phyloP scores from a whole-genome alignment of 2,888 invertebrate genomes.

The Acleris literana region DNA sequence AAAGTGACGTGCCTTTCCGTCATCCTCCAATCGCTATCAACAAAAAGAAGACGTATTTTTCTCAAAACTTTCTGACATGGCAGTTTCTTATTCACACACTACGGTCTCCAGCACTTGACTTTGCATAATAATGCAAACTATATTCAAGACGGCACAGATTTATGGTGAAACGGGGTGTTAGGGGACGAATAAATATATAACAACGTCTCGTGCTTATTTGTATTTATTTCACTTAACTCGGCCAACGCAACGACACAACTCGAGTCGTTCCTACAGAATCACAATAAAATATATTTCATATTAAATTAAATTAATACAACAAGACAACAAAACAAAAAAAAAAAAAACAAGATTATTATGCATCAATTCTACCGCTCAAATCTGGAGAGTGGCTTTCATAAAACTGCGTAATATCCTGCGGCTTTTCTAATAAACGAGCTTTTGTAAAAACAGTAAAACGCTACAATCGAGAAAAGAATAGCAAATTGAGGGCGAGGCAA shows the following conservation, averaged over 20 bases:
- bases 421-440: conserved; percentile 69
- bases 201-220: conserved; percentile 51
- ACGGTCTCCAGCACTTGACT: conserved; percentile 59
- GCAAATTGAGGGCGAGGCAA: conserved; percentile 72
- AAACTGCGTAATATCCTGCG: conserved; percentile 57
- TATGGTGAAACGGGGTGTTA: conserved; percentile 59
- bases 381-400: conserved; percentile 54
- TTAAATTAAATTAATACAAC: too few species aligned
- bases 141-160: conserved; percentile 69
- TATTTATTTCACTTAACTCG: conserved; percentile 44
- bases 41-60: conserved; percentile 41
- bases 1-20: conserved; percentile 7
- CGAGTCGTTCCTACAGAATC: too few species aligned
- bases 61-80: conserved; percentile 48
- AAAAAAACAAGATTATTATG: conserved; percentile 38
- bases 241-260: conserved; percentile 21
- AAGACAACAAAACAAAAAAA: not conserved
- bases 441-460: conserved; percentile 73
- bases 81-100: conserved; percentile 54
- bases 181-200: conserved; percentile 65
- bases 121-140: conserved; percentile 75
- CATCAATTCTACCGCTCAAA: conserved; percentile 50
- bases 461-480: conserved; percentile 60
- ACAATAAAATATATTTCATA: too few species aligned
- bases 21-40: conserved; percentile 22